Base-by-base conservation (phyloP, 1,140 invertebrate species). In the Trinorchestia longiramus region DNA sequence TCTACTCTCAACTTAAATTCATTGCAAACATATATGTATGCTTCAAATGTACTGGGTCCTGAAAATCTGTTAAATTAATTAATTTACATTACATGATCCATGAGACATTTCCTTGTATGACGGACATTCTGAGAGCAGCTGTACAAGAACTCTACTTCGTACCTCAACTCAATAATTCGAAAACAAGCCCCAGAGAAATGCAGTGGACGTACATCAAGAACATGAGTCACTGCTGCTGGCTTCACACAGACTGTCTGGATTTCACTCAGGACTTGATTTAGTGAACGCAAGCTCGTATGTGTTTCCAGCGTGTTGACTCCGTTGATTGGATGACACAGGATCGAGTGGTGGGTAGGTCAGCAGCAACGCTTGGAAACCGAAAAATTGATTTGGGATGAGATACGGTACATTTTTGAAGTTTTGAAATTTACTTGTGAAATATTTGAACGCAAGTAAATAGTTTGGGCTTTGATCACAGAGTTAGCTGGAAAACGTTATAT, bases 291-390 rank as follows among this genome's bases (percentile, higher is more conserved):
- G n/a, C 88, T 47, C 36, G 92, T 43, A 44, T 45, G 41, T 44
- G 8, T 45, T 42, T 40, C 44, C 43, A 17, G 43, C 92, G 47
- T 94, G 92, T 94, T 94, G 43, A 47, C 92, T 28, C 36, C 36
- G 43, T 94, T 94, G 92, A 94, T 94, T 94, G 92, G 92, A 45
- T 45, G 44, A 43, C 41, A 94, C 36, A 45, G 17, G 43, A 19
- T 11, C 36, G 28, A 17, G 11, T 28, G 11, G 92, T 3, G 0
- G 40, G 40, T 44, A n/a, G 92, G 45, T 43, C 92, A 23, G 41
- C 11, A 77, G 62, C 15, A 11, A 77, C 28, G 28, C 62, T 36
- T 36, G 62, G 15, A 28, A 28, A 36, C 15, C 1, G 28, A 77
- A 77, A 36, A 77, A 77, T 77, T 77, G 62, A 77, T 77, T 77